phyloP scores from a whole-genome alignment of 1,140 invertebrate genomes.

The Anthonomus grandis region DNA sequence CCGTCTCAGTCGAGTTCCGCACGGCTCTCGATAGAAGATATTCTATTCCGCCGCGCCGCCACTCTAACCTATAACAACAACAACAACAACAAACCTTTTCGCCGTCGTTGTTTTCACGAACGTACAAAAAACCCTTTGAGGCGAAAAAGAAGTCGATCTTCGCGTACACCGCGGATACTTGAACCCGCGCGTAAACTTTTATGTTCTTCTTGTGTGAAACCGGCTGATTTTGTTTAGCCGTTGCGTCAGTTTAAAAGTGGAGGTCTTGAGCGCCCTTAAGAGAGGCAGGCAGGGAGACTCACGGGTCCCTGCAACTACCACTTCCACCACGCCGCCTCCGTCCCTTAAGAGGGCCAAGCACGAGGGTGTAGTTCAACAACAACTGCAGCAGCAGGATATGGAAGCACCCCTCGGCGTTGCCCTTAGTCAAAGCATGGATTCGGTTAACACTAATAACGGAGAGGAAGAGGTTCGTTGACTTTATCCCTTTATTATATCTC shows the following conservation, averaged over 20 bases:
- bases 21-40: conserved; percentile 17
- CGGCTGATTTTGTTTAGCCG: conserved; percentile 3
- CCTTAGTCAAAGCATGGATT: conserved; percentile 85
- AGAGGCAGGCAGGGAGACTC: conserved; percentile 48
- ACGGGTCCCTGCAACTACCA: conserved; percentile 43
- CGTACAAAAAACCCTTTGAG: no score
- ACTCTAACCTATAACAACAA: no score
- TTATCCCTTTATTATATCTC: no score
- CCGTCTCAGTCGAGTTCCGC: conserved; percentile 29
- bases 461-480: conserved; percentile 78
- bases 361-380: conserved; percentile 49
- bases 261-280: conserved; percentile 45
- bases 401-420: conserved; percentile 59
- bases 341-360: conserved; percentile 57
- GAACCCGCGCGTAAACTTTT: no score
- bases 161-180: no score
- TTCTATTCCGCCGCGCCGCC: no score
- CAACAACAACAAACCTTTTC: no score
- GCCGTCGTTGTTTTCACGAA: no score
- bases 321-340: conserved; percentile 43
- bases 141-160: no score
- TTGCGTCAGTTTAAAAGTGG: conserved; percentile 41
- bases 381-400: conserved; percentile 45
- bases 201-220: conserved; percentile 11
- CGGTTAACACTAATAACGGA: conserved; percentile 84